These are phyloP conservation scores for Tenualosa thibaudeaui DNA, from an alignment of 2,797 vertebrate genomes.

Conservation along the genomic window DNA sequence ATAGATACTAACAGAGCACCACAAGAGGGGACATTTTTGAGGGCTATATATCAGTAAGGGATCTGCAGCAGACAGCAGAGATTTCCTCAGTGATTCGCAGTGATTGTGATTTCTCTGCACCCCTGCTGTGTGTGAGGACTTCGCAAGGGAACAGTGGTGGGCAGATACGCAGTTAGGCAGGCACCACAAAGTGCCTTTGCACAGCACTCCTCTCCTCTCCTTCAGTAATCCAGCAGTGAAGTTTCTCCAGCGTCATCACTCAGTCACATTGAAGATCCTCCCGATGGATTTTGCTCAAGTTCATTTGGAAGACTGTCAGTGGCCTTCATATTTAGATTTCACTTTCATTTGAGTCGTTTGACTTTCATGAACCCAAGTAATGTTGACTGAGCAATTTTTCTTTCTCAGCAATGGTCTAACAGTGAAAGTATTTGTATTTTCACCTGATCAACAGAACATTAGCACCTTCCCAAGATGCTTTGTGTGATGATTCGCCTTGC, in stretches of 20 bases:
- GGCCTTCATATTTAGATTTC: background rate
- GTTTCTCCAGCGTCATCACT: constrained; percentile 8
- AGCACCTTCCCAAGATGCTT: too few relatives aligned
- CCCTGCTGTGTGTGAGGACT: constrained; percentile 14
- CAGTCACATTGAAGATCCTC: constrained; percentile 10
- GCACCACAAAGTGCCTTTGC: constrained; percentile 13
- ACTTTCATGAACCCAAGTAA: background rate
- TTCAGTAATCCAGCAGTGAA: background rate
- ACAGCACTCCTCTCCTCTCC: constrained; percentile 7
- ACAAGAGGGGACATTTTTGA: background rate
- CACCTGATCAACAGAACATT: too few relatives aligned
- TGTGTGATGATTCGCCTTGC: too few relatives aligned
- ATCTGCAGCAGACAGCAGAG: constrained; percentile 22
- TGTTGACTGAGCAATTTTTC: background rate
- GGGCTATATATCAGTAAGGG: constrained; percentile 3
- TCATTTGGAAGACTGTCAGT: background rate
- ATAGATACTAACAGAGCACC: background rate
- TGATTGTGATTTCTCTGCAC: constrained; percentile 3
- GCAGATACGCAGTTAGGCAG: background rate
- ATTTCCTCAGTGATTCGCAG: constrained; percentile 17
- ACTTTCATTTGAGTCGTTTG: background rate
- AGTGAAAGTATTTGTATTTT: background rate
- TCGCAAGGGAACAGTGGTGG: constrained; percentile 3
- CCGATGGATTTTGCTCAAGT: background rate
- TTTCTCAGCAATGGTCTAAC: background rate